Percentiles rank a stretch among this genome's conserved stretches.
These are phyloP conservation scores for Bimastos eiseni DNA, from an alignment of 2,888 invertebrate genomes.

Conservation along the genomic window DNA sequence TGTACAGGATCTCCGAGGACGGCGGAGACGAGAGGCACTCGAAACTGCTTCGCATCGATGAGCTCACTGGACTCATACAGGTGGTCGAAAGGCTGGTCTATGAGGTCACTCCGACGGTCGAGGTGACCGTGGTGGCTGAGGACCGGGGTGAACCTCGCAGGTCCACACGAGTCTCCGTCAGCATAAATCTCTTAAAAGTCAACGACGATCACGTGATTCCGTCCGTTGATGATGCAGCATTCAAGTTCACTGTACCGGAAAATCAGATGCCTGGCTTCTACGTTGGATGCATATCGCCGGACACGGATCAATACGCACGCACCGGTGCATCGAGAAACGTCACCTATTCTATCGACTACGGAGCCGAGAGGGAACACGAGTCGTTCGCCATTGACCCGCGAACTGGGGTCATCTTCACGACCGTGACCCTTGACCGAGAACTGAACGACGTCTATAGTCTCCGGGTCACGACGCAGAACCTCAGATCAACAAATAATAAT, in stretches of 20 bases:
- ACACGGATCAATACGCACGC: background rate
- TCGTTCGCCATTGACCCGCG: slow-evolving; percentile 90
- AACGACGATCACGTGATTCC: background rate
- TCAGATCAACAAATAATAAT: slow-evolving; percentile 70
- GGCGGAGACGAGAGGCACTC: background rate
- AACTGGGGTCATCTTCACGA: slow-evolving; percentile 86
- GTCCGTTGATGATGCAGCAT: background rate
- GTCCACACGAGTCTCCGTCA: background rate
- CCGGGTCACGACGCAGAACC: slow-evolving; percentile 82
- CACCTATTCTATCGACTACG: background rate
- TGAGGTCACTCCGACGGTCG: background rate
- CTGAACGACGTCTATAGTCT: slow-evolving; percentile 69
- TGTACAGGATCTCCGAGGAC: slow-evolving; percentile 71
- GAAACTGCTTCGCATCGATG: background rate
- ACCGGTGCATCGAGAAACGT: background rate
- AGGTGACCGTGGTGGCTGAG: background rate
- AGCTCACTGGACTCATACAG: background rate
- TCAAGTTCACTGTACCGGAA: background rate
- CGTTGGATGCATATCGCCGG: background rate
- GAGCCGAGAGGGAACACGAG: slow-evolving; percentile 70
- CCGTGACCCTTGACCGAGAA: slow-evolving; percentile 88
- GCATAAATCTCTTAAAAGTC: background rate
- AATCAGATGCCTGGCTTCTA: slow-evolving; percentile 8
- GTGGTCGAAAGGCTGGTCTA: background rate
- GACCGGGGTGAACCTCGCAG: background rate